These are phyloP conservation scores for Plagiodera versicolora DNA, from an alignment of 2,888 invertebrate genomes.

Conservation along the genomic window DNA sequence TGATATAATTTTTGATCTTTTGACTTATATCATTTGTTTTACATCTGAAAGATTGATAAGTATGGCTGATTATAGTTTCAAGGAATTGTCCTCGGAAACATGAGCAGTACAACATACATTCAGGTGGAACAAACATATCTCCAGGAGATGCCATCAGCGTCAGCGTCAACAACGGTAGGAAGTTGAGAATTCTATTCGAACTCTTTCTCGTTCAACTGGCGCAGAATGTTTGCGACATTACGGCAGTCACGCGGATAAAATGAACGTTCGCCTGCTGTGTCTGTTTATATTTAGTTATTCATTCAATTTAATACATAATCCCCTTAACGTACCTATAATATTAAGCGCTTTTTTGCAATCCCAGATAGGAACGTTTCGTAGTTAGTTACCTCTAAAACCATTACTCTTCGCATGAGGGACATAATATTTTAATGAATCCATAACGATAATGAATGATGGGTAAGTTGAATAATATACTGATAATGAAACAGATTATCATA, in stretches of 20 bases:
- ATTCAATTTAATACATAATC: slow-evolving; percentile 28
- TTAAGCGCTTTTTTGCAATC: slow-evolving; percentile 10
- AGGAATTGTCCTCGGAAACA: too few relatives aligned
- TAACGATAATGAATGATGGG: too few relatives aligned
- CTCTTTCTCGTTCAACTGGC: slow-evolving; percentile 29
- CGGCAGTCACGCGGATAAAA: slow-evolving; percentile 29
- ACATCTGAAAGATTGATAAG: too few relatives aligned
- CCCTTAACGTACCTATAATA: slow-evolving; percentile 16
- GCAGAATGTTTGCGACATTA: slow-evolving; percentile 26
- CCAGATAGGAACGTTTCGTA: neutral
- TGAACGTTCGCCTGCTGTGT: slow-evolving; percentile 24
- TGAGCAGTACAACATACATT: neutral
- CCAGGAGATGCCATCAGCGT: slow-evolving; percentile 16
- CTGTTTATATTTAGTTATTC: slow-evolving; percentile 27
- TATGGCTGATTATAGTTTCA: too few relatives aligned
- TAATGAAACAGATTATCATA: too few relatives aligned
- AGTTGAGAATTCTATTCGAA: slow-evolving; percentile 31
- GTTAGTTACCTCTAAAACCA: neutral
- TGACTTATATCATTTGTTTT: too few relatives aligned
- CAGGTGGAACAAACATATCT: slow-evolving; percentile 17
- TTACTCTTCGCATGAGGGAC: neutral
- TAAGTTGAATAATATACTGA: too few relatives aligned
- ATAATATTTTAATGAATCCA: neutral
- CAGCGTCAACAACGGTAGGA: slow-evolving; percentile 24
- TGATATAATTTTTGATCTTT: too few relatives aligned